phyloP scores from a whole-genome alignment of 1,140 invertebrate species.

The Zaprionus vittiger region DNA sequence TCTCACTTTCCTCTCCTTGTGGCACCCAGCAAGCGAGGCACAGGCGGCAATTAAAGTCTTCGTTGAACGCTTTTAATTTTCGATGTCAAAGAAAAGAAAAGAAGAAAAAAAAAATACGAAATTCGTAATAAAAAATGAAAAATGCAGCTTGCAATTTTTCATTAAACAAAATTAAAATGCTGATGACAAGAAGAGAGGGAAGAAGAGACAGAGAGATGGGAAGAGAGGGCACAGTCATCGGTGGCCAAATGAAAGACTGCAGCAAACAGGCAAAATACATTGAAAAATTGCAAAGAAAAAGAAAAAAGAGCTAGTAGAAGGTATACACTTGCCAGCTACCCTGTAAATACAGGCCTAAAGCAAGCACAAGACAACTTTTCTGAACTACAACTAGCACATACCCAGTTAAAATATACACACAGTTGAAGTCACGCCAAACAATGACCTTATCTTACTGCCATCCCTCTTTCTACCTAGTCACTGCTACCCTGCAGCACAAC shows the following conservation, averaged over 20 bases:
- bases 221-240: background rate
- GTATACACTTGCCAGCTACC: background rate
- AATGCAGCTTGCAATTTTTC: slow-evolving; percentile 67
- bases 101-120: slow-evolving; percentile 15
- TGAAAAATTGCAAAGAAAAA: background rate
- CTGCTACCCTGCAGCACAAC: background rate
- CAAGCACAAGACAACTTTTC: too few species aligned
- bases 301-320: background rate
- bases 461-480: background rate
- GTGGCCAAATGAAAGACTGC: background rate
- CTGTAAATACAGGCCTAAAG: too few species aligned
- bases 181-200: slow-evolving; percentile 50
- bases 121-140: slow-evolving; percentile 13
- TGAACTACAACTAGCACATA: too few species aligned
- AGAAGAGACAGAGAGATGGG: slow-evolving; percentile 13
- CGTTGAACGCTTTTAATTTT: slow-evolving; percentile 43
- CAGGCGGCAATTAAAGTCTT: slow-evolving; percentile 60
- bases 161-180: slow-evolving; percentile 77
- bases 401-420: background rate
- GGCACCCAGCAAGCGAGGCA: background rate
- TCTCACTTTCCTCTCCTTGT: slow-evolving; percentile 73
- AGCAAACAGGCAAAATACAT: background rate
- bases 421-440: background rate
- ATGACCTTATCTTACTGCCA: background rate
- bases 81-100: background rate